Base-by-base conservation (phyloP, 1,140 invertebrate genomes). In the Gyrodactylus bullatarudis region DNA sequence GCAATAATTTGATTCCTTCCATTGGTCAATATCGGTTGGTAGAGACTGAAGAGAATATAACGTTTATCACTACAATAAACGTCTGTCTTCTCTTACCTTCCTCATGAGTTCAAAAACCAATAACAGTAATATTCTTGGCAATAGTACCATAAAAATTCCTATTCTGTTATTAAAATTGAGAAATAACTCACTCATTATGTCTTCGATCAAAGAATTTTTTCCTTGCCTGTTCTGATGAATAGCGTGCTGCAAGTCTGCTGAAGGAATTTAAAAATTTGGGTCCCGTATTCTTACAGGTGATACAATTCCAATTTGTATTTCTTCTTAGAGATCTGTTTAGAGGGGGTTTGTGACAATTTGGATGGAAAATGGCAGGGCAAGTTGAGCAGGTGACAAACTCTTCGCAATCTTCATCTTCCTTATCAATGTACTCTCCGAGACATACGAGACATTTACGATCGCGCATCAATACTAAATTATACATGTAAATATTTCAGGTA, bases 281-380 rank as follows among this genome's bases (percentile, higher is more conserved):
- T 8, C 34, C 34, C 8, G 8, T 54, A n/a, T 54, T n/a, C 8
- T n/a, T 8, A 54, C 34, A 54, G 8, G 34, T 16, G 34, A n/a
- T 16, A n/a, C 34, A 54, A n/a, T 8, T 16, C 34, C 34, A 54
- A n/a, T n/a, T n/a, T 8, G n/a, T n/a, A 16, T 54, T 54, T 8
- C 8, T 54, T 16, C 34, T 8, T 16, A 54, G 8, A 21, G 21
- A 68, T 68, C 1, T 26, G 54, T 68, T 69, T 0, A 80, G 74
- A 0, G 79, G 78, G 23, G 79, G 79, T 25, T 79, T 76, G 72
- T 80, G 79, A 76, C 79, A 80, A 68, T 79, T 77, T 22, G 77
- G 69, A 75, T 80, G 79, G 74, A 78, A 80, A n/a, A 76, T 77
- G 23, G 75, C 73, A 0, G 77, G 78, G 76, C 79, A 81, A 54